Conservation (phyloP, 2,888 invertebrate species). For the Baronia brevicornis region DNA sequence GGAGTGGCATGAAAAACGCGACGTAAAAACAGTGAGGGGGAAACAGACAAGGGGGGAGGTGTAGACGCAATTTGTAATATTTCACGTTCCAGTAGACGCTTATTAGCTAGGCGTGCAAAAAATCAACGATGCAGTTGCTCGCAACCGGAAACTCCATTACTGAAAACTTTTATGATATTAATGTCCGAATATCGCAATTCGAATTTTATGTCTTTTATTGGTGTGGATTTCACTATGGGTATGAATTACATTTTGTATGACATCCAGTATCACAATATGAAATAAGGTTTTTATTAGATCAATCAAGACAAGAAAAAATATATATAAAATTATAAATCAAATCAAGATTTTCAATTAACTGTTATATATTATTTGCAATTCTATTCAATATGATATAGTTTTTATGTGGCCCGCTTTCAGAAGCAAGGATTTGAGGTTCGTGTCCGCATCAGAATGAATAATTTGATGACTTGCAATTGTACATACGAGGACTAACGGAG, state of each 20-base stretch:
- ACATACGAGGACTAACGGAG: too few species aligned
- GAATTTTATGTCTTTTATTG: constrained; percentile 2
- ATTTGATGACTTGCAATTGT: too few species aligned
- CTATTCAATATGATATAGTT: too few species aligned
- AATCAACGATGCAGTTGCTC: constrained; percentile 48
- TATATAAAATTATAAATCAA: constrained; percentile 7
- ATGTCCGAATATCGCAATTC: constrained; percentile 16
- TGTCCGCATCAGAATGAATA: too few species aligned
- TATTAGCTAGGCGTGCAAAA: constrained; percentile 74
- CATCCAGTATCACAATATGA: too few species aligned
- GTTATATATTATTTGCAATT: too few species aligned
- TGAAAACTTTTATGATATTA: constrained; percentile 9
- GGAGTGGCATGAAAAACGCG: constrained; percentile 51
- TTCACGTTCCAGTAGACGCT: constrained; percentile 75
- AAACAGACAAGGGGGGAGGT: constrained; percentile 26
- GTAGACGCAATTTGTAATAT: constrained; percentile 73
- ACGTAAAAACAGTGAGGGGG: constrained; percentile 48
- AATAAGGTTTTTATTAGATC: constrained; percentile 3
- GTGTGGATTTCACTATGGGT: too few species aligned
- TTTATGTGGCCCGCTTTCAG: too few species aligned
- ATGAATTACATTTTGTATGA: too few species aligned
- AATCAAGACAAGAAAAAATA: constrained; percentile 2
- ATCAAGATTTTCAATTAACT: too few species aligned
- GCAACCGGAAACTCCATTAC: constrained; percentile 25
- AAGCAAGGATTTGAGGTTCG: too few species aligned